These are phyloP conservation scores for Vulpes vulpes DNA, from an alignment of 2,113 vertebrate species.

Conservation along the genomic window DNA sequence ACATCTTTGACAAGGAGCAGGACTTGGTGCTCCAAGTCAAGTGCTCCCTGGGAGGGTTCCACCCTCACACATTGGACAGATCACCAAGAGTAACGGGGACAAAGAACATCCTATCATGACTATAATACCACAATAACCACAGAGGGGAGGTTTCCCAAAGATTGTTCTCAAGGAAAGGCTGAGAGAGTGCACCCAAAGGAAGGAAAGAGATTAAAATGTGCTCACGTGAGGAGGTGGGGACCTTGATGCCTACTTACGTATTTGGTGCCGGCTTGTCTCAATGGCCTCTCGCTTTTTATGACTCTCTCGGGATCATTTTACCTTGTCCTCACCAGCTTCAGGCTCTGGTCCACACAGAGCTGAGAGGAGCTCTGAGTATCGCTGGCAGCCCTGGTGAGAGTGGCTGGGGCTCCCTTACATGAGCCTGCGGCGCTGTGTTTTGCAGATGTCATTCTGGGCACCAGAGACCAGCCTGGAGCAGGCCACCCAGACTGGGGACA, in stretches of 20 bases:
- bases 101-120: neutral
- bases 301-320: neutral
- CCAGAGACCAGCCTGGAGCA: neutral
- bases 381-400: neutral
- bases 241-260: neutral
- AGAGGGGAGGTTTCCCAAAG: neutral
- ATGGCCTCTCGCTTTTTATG: neutral
- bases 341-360: neutral
- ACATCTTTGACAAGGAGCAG: neutral
- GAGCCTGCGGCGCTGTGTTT: neutral
- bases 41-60: neutral
- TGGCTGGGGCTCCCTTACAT: neutral
- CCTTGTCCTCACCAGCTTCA: neutral
- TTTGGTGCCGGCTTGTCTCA: neutral
- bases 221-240: neutral
- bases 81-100: neutral
- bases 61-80: neutral
- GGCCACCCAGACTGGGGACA: neutral
- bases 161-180: neutral
- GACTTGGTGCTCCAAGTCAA: neutral
- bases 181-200: neutral
- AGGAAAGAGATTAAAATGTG: neutral
- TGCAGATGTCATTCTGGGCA: neutral
- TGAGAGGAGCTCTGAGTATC: neutral
- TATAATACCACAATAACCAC: rapidly evolving